These are phyloP conservation scores for Pseudolaguvia tuberculata DNA, from an alignment of 2,113 vertebrate species.

Conservation along the genomic window DNA sequence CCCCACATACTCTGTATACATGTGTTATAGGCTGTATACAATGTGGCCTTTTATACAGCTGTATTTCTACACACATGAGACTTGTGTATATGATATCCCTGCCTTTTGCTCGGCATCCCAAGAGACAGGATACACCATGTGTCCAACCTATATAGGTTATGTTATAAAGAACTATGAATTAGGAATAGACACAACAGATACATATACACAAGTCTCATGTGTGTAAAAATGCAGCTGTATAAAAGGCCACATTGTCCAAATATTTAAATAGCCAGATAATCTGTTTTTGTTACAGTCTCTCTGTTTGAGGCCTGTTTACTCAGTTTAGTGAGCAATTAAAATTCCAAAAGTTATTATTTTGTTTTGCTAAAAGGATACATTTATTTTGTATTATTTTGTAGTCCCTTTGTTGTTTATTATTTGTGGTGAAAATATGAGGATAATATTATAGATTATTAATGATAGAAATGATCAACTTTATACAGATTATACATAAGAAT, in stretches of 20 bases:
- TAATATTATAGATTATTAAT: constrained; percentile 8
- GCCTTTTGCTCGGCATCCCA: no score
- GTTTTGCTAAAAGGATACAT: neutral
- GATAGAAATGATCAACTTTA: neutral
- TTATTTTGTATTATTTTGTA: neutral
- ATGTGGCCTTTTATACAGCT: neutral
- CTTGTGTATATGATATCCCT: no score
- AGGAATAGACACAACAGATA: neutral
- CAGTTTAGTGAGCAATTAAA: constrained; percentile 6
- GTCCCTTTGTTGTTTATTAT: neutral
- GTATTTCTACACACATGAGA: neutral
- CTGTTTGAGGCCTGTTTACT: neutral
- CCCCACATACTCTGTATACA: no score
- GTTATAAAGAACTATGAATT: neutral
- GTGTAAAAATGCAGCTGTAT: neutral
- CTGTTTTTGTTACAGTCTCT: neutral
- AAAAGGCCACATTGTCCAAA: neutral
- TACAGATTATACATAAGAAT: no score
- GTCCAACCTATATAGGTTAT: no score
- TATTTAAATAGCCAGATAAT: neutral
- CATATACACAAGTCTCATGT: neutral
- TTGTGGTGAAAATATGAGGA: constrained; percentile 7
- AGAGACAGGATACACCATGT: no score
- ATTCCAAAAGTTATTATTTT: neutral
- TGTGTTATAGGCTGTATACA: no score